Evolutionary conservation across 2,888 invertebrate genomes (phyloP).

Genomic region (Sinopyrophorus schimmeli): DNA sequence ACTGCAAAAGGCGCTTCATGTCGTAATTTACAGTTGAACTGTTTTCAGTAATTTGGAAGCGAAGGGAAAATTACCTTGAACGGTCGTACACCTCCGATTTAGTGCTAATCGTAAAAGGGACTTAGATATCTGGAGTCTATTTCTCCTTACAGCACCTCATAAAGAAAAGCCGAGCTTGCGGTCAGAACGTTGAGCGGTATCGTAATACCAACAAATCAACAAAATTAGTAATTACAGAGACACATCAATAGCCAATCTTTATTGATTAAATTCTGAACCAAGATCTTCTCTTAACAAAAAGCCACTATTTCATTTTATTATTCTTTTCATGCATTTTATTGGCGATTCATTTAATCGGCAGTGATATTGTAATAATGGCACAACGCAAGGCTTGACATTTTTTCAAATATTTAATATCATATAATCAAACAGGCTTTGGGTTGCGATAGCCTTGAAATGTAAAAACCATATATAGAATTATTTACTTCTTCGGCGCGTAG

Average conservation of each 20-base stretch:
- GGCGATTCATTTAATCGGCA: too few species aligned
- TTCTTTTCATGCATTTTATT: too few species aligned
- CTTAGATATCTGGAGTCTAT: slow-evolving; percentile 39
- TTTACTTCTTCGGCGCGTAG: too few species aligned
- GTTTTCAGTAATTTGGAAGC: slow-evolving; percentile 49
- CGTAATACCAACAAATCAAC: slow-evolving; percentile 14
- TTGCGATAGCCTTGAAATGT: too few species aligned
- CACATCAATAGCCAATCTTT: slow-evolving; percentile 31
- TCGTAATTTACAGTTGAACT: slow-evolving; percentile 52
- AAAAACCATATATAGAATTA: too few species aligned
- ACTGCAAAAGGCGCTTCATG: slow-evolving; percentile 46
- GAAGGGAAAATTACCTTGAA: slow-evolving; percentile 50
- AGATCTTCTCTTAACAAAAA: too few species aligned
- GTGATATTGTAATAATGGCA: too few species aligned
- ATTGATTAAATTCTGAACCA: slow-evolving; percentile 21
- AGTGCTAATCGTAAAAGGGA: slow-evolving; percentile 46
- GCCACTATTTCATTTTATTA: too few species aligned
- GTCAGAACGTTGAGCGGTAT: slow-evolving; percentile 21
- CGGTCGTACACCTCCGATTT: slow-evolving; percentile 47
- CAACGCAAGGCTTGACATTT: too few species aligned
- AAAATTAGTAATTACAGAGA: slow-evolving; percentile 20
- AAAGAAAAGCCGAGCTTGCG: slow-evolving; percentile 37
- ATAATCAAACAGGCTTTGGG: too few species aligned
- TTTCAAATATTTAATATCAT: too few species aligned
- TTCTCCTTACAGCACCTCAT: slow-evolving; percentile 45